Base-by-base conservation (phyloP, 2,113 vertebrate genomes). In the Fukomys damarensis region DNA sequence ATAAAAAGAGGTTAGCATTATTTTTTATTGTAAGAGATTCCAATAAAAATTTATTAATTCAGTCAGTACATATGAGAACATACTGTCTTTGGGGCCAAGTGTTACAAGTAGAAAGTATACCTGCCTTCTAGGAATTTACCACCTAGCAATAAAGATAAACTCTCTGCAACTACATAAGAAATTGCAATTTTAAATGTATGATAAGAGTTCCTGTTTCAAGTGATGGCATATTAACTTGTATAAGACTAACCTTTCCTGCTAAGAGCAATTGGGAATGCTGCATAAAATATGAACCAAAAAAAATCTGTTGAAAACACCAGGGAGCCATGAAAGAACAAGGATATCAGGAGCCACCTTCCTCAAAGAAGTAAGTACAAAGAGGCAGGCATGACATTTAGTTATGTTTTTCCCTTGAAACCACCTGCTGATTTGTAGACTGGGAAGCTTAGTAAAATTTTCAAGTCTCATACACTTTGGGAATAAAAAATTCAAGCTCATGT, bases 1-100 rank as follows among this genome's bases (percentile, higher is more conserved):
- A 72, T 65, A 97, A 97, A 94, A 94, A 95, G 54, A 95, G 26
- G 66, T 96, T 81, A 74, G 59, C 38, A 56, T 92, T 96, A 66
- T 91, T 86, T 96, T 96, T 35, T 81, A 93, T 68, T 89, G 17
- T 22, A 54, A 52, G 43, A 88, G 5, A 93, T 2, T 80, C 20
- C 35, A 76, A 91, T 86, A 54, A 85, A 95, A 92, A 68, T 35
- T 13, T 16, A 81, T 87, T 87, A 91, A 93, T 70, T 85, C 16
- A 76, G 38, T 97, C 79, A 96, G 72, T 74, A 83, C 68, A 65
- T 74, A 85, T 68, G n/a, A 89, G 7, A 86, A 83, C 74, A 61
- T 74, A 80, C 5, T 61, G 22, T 79, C 79, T 38, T 32, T 83
- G 87, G 43, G 46, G 70, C 5, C 87, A 89, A 68, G 17, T 68